Evolutionary conservation across 2,113 vertebrate species (phyloP).

Genomic region (Callospermophilus lateralis): DNA sequence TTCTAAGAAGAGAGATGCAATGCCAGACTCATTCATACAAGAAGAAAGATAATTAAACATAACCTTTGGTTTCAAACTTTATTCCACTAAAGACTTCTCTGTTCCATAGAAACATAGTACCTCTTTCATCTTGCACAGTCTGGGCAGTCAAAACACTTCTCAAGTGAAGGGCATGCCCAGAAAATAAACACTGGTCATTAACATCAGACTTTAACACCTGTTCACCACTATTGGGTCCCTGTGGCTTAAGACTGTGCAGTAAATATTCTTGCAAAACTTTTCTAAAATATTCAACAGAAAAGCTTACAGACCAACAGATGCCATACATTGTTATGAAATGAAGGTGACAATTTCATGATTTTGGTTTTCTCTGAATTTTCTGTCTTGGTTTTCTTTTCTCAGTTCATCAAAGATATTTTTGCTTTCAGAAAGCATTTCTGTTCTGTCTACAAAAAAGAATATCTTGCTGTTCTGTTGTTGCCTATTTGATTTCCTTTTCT

Average conservation of each 20-base stretch:
- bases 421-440: constrained; percentile 90
- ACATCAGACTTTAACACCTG: constrained; percentile 83
- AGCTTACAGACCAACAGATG: constrained; percentile 92
- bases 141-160: constrained; percentile 93
- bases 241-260: constrained; percentile 86
- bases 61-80: constrained; percentile 81
- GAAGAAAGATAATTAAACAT: constrained; percentile 88
- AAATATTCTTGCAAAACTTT: constrained; percentile 75
- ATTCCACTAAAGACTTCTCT: constrained; percentile 95
- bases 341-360: constrained; percentile 80
- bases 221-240: constrained; percentile 91
- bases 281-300: constrained; percentile 69
- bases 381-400: constrained; percentile 92
- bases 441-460: constrained; percentile 94
- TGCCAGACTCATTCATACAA: constrained; percentile 86
- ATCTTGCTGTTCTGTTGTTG: constrained; percentile 98
- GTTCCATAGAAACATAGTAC: constrained; percentile 95
- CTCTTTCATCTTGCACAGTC: constrained; percentile 89
- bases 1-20: constrained; percentile 90
- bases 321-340: constrained; percentile 92
- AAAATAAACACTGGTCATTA: constrained; percentile 91
- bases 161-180: constrained; percentile 95
- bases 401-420: constrained; percentile 93
- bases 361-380: constrained; percentile 87
- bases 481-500: constrained; percentile 95